These are phyloP conservation scores for Nephila pilipes DNA, from an alignment of 1,140 invertebrate genomes.

Conservation along the genomic window DNA sequence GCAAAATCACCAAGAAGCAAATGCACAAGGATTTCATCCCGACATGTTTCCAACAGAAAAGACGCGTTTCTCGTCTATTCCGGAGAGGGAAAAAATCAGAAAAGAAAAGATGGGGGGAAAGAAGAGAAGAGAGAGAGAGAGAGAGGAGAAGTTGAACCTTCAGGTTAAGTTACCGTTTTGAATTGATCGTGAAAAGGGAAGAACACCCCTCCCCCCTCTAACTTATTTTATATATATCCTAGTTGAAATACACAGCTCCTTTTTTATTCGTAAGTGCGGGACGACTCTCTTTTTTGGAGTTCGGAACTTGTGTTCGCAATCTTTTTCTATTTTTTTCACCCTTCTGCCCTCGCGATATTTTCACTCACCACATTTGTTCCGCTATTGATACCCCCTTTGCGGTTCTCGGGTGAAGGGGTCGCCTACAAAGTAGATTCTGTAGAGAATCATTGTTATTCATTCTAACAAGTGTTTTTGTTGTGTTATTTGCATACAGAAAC, in stretches of 20 bases:
- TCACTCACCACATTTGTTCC: constrained; percentile 76
- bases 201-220: background rate
- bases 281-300: constrained; percentile 37
- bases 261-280: constrained; percentile 26
- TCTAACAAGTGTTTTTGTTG: background rate
- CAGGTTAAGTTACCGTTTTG: constrained; percentile 70
- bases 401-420: constrained; percentile 22
- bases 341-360: constrained; percentile 53
- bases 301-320: constrained; percentile 53
- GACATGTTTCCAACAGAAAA: constrained; percentile 44
- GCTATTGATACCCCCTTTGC: constrained; percentile 67
- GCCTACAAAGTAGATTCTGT: constrained; percentile 35
- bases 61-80: background rate
- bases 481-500: no score
- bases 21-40: background rate
- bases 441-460: background rate
- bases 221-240: constrained; percentile 64
- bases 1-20: background rate
- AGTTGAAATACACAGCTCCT: constrained; percentile 64
- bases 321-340: constrained; percentile 20
- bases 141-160: constrained; percentile 57
- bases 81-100: background rate
- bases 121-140: background rate
- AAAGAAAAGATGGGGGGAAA: background rate
- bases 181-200: constrained; percentile 65